These are phyloP conservation scores for Prionchulus punctatus DNA, from an alignment of 2,888 invertebrate genomes.

Conservation along the genomic window DNA sequence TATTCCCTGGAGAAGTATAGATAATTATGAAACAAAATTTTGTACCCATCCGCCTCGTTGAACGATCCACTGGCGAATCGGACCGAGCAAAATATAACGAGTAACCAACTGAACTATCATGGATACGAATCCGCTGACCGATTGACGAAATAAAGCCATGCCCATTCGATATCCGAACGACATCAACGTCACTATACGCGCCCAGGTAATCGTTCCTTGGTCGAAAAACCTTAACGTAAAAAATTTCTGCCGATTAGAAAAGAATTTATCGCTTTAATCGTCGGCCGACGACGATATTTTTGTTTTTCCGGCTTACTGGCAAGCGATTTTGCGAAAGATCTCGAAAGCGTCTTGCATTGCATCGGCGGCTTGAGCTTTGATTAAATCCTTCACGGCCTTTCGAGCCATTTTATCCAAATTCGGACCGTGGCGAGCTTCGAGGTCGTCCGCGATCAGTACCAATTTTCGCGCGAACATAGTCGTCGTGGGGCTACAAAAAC, in stretches of 20 bases:
- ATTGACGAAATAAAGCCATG: conserved; percentile 23
- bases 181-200: conserved; percentile 32
- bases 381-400: conserved; percentile 15
- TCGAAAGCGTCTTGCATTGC: too few species aligned
- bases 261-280: background rate
- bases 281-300: background rate
- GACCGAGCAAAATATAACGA: conserved; percentile 26
- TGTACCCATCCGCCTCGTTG: conserved; percentile 36
- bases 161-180: conserved; percentile 35
- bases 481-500: conserved; percentile 22
- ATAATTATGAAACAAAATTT: too few species aligned
- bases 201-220: conserved; percentile 31
- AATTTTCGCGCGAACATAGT: conserved; percentile 31
- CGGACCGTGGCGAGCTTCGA: conserved; percentile 27
- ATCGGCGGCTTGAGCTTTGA: too few species aligned
- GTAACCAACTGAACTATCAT: conserved; percentile 29
- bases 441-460: conserved; percentile 33
- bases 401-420: conserved; percentile 30
- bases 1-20: too few species aligned
- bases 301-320: too few species aligned
- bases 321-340: too few species aligned
- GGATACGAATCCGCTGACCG: conserved; percentile 25
- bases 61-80: conserved; percentile 34
- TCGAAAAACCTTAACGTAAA: conserved; percentile 22
- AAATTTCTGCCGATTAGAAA: background rate